Evolutionary conservation across 1,140 invertebrate genomes (phyloP), one percentile per base, ranked within the genome.

Genomic region (Drosophila auraria): DNA sequence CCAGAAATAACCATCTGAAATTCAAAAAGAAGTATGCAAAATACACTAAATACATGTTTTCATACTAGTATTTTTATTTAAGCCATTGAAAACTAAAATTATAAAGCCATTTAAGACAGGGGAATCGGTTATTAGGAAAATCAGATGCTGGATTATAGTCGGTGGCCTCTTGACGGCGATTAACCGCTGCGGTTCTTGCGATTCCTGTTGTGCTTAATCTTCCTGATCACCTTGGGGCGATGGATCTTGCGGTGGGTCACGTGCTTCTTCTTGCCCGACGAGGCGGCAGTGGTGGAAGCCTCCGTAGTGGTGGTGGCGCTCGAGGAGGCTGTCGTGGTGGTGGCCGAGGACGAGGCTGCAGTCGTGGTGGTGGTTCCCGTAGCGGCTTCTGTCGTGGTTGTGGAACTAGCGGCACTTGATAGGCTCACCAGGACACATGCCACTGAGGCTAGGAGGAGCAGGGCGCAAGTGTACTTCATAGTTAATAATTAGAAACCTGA

Each of bases 381-480:
- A 6, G 56, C 23, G 8, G 61, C 38, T n/a, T 62, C 65, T 9
- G 60, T 45, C 1, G 38, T 36, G 5, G 66, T 36, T 5, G 61
- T 38, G 23, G 60, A 33, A n/a, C 27, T 65, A 20, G 61, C 58
- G 0, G 57, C 61, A 40, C 23, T 40, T 1, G 66, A 45, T 4
- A 23, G 38, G 38, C 20, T n/a, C 12, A 70, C 66, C 38, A 70
- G 66, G 61, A 53, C 40, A n/a, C 49, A 53, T 5, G 27, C 61
- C 38, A 70, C 15, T 9, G 40, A 20, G 61, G 61, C 49, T 36
- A 70, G 23, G 14, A 70, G 38, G 17, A 70, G 38, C 47, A 70
- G 20, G 0, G 30, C 50, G 3, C 47, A 38, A 2, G 40, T 47
- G 49, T 11, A 38, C 30, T 47, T 71, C 68, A 71, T 71, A 9